phyloP scores from a whole-genome alignment of 2,888 invertebrate species.

The Ennomos fuscantarius region DNA sequence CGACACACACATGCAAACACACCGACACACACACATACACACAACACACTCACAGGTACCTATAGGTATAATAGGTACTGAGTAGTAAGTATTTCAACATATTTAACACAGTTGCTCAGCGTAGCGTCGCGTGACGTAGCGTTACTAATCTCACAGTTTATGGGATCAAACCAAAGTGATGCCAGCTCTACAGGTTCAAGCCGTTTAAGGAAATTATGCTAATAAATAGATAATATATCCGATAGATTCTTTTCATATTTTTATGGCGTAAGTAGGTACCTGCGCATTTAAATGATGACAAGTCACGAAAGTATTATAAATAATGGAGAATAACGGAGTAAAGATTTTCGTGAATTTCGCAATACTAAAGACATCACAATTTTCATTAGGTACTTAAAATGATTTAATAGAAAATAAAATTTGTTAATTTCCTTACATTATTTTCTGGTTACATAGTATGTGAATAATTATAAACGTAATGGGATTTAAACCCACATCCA shows the following conservation, averaged over 20 bases:
- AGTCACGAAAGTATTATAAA: slow-evolving; percentile 6
- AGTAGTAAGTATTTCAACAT: slow-evolving; percentile 5
- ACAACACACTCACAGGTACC: too few relatives aligned
- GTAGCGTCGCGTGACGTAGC: slow-evolving; percentile 33
- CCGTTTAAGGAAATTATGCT: slow-evolving; percentile 21
- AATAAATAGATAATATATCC: not conserved
- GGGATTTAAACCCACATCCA: too few relatives aligned
- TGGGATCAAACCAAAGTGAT: slow-evolving; percentile 28
- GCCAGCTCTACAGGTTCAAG: slow-evolving; percentile 37
- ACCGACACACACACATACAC: too few relatives aligned
- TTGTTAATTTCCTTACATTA: too few relatives aligned
- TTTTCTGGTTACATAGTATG: too few relatives aligned
- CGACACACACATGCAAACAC: too few relatives aligned
- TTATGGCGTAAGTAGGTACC: slow-evolving; percentile 31
- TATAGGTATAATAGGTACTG: too few relatives aligned
- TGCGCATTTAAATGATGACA: slow-evolving; percentile 4
- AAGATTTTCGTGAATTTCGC: too few relatives aligned
- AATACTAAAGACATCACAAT: too few relatives aligned
- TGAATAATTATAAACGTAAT: too few relatives aligned
- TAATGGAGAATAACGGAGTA: not conserved
- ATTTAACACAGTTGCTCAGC: slow-evolving; percentile 10
- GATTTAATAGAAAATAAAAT: too few relatives aligned
- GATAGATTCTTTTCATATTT: slow-evolving; percentile 33
- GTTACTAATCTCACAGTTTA: slow-evolving; percentile 29
- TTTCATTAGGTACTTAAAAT: too few relatives aligned